These are phyloP conservation scores for Eonycteris spelaea DNA, from an alignment of 2,113 vertebrate species.

Conservation along the genomic window DNA sequence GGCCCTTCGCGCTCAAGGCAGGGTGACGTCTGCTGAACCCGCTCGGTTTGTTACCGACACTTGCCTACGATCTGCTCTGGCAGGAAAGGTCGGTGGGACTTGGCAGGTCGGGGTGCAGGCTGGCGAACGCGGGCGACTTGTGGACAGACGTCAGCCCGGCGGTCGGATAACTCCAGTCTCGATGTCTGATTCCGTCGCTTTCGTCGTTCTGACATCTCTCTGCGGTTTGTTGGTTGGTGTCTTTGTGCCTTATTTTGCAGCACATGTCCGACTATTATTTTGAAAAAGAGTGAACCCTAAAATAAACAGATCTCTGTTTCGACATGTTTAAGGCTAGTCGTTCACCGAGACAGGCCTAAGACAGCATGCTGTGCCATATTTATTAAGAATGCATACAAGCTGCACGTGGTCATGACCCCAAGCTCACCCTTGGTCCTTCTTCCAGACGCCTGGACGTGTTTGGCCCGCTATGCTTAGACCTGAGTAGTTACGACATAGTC, in stretches of 20 bases:
- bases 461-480: background rate
- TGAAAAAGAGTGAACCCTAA: background rate
- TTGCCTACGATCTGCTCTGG: fast-evolving
- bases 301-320: background rate
- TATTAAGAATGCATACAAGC: background rate
- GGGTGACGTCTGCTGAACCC: background rate
- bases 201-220: background rate
- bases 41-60: background rate
- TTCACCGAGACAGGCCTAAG: background rate
- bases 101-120: background rate
- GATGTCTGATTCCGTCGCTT: background rate
- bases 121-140: no score
- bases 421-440: background rate
- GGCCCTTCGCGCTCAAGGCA: background rate
- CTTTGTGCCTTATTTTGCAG: background rate
- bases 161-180: no score
- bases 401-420: background rate
- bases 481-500: background rate
- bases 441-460: background rate
- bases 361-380: fast-evolving
- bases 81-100: background rate
- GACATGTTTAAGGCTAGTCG: background rate
- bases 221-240: background rate
- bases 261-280: background rate
- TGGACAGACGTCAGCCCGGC: fast-evolving